These are phyloP conservation scores for Crioceris asparagi DNA, from an alignment of 2,888 invertebrate species.

Conservation along the genomic window DNA sequence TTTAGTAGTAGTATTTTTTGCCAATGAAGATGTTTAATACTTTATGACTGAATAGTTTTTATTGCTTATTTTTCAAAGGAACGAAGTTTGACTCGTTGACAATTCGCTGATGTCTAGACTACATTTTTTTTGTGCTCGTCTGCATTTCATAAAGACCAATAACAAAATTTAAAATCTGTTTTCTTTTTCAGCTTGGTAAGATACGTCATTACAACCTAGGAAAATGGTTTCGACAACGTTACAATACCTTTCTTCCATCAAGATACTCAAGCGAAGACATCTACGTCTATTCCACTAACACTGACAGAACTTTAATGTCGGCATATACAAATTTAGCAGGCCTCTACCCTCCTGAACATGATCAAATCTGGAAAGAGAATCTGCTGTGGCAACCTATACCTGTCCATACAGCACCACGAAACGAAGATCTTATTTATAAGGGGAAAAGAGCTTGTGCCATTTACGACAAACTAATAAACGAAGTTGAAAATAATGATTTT, in stretches of 20 bases:
- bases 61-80: too few relatives aligned
- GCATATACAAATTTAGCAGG: constrained; percentile 71
- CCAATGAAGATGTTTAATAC: too few relatives aligned
- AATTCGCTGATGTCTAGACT: too few relatives aligned
- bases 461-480: constrained; percentile 49
- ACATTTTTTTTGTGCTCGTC: too few relatives aligned
- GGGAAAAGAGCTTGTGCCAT: constrained; percentile 44
- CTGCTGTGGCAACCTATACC: constrained; percentile 60
- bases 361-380: constrained; percentile 22
- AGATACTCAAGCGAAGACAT: constrained; percentile 47
- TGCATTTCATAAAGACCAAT: too few relatives aligned
- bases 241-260: constrained; percentile 46
- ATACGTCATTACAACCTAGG: constrained; percentile 59
- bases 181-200: constrained; percentile 42
- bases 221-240: constrained; percentile 61
- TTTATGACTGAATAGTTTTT: too few relatives aligned
- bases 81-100: too few relatives aligned
- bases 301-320: constrained; percentile 82
- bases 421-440: constrained; percentile 8
- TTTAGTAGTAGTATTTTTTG: too few relatives aligned
- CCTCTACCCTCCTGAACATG: constrained; percentile 43
- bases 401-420: constrained; percentile 44
- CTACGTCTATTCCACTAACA: constrained; percentile 62
- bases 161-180: too few relatives aligned
- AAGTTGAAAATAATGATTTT: constrained; percentile 28